Base-by-base conservation (phyloP, 2,113 vertebrate genomes). In the Saccopteryx leptura region DNA sequence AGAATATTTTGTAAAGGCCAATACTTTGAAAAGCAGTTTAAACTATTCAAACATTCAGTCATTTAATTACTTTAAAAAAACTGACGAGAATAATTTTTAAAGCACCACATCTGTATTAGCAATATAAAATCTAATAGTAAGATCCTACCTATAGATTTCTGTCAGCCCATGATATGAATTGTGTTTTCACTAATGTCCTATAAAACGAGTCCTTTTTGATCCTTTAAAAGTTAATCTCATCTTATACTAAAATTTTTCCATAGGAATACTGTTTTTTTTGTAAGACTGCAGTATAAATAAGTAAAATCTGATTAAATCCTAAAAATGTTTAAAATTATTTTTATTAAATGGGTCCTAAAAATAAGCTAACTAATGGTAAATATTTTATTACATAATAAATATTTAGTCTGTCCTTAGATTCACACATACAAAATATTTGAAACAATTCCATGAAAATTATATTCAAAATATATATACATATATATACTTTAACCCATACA, bases 41-140 rank as follows among this genome's bases (percentile, higher is more conserved):
- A 94, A 68, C 68, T 48, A 90, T 54, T 31, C 66, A 86, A 93
- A 87, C n/a, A 90, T 78, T 80, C 68, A 58, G n/a, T 61, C 96
- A 84, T 3, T 88, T 95, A 48, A 56, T 79, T 93, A 85, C 2
- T 82, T 95, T 91, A 90, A 23, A n/a, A 60, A 76, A 81, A 61
- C 31, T 90, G 63, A 86, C 85, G 17, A 86, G 33, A 96, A 75
- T 75, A 72, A 94, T 84, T 80, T 95, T 94, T 88, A 86, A 96
- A 93, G 28, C 14, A 96, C 19, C 58, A 88, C 7, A 85, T 69
- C 81, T 74, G 39, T 21, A 83, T 86, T 46, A 84, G 80, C 4
- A 75, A 92, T 66, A 58, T 78, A n/a, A 86, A 94, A 48, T 15
- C 58, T 75, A 79, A n/a, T 26, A 90, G 68, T 84, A 58, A 88